These are phyloP conservation scores for Dipodomys ordii DNA, from an alignment of 2,113 vertebrate species.

Conservation along the genomic window DNA sequence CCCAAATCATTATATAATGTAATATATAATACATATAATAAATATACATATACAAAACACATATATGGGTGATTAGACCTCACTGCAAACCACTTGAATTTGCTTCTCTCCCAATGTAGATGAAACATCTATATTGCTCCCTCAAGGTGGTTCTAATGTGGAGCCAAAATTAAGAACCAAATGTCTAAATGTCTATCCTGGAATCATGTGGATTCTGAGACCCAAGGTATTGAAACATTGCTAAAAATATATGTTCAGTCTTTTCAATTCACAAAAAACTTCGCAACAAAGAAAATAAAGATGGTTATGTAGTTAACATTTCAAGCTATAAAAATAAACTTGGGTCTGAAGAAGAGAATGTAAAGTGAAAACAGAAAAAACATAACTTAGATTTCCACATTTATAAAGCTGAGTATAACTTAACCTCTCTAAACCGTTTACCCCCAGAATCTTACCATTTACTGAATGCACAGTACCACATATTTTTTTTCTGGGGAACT, in stretches of 20 bases:
- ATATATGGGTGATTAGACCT: background rate
- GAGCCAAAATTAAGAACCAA: background rate
- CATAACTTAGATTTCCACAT: background rate
- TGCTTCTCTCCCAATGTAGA: background rate
- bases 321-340: background rate
- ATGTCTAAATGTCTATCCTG: background rate
- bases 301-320: background rate
- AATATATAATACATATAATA: no score
- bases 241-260: background rate
- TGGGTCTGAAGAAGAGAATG: background rate
- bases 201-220: background rate
- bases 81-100: background rate
- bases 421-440: background rate
- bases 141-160: background rate
- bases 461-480: background rate
- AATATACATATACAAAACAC: background rate
- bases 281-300: background rate
- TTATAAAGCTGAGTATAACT: background rate
- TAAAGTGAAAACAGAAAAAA: slow-evolving; percentile 2
- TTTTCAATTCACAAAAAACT: background rate
- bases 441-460: background rate
- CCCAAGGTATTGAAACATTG: background rate
- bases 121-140: background rate
- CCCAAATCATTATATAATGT: no score
- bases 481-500: background rate